A percentile compares a stretch with the other conserved stretches of the same genome.
Evolutionary conservation across 2,113 vertebrate species (phyloP).

Genomic region (Alces alces): DNA sequence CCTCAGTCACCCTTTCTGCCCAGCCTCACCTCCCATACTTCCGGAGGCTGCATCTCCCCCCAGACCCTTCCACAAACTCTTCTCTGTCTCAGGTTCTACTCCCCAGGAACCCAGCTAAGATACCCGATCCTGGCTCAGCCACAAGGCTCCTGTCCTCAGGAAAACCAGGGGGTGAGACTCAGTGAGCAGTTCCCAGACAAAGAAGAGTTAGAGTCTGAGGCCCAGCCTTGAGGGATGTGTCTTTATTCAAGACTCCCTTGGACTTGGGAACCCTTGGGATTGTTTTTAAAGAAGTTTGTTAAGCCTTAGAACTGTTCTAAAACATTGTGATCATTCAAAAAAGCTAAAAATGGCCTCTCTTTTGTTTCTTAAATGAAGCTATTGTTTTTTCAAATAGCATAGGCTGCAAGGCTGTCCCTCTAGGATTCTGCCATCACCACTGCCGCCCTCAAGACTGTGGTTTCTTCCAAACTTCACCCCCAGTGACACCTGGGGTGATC

Average conservation of each 20-base stretch:
- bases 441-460: background rate
- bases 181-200: background rate
- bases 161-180: background rate
- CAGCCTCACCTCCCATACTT: background rate
- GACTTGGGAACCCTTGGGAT: background rate
- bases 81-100: background rate
- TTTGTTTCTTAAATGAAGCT: constrained; percentile 21
- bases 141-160: background rate
- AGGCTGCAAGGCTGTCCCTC: background rate
- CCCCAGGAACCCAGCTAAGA: background rate
- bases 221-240: background rate
- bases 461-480: background rate
- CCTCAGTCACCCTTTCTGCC: background rate
- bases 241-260: background rate
- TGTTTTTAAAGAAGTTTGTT: background rate
- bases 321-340: background rate
- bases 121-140: background rate
- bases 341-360: background rate
- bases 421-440: background rate
- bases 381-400: background rate
- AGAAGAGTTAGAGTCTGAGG: background rate
- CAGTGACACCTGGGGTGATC: background rate
- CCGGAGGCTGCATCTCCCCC: background rate
- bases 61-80: background rate
- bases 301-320: background rate